Percentiles rank a stretch among this genome's conserved stretches.
These are phyloP conservation scores for Sogatella furcifera DNA, from an alignment of 1,140 invertebrate genomes.

Conservation along the genomic window DNA sequence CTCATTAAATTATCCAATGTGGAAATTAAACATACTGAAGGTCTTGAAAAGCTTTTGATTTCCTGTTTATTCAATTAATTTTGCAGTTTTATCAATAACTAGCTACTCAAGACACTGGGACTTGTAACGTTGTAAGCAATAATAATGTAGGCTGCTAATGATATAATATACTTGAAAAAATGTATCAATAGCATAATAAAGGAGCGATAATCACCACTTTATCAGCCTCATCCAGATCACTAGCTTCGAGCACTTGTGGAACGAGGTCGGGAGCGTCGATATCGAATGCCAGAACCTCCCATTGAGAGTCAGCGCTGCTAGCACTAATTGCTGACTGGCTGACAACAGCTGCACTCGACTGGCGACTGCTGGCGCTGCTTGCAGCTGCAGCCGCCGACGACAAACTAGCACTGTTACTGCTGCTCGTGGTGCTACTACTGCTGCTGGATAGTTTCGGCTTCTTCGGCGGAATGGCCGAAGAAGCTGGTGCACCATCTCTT, in stretches of 20 bases:
- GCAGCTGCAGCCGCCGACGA: conserved; percentile 9
- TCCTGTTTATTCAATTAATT: too few relatives aligned
- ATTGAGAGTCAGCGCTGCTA: conserved; percentile 35
- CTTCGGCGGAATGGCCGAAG: conserved; percentile 32
- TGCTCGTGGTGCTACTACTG: conserved; percentile 20
- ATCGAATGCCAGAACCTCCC: conserved; percentile 44
- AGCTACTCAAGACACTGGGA: too few relatives aligned
- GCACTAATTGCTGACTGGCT: conserved; percentile 10
- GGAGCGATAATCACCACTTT: conserved; percentile 38
- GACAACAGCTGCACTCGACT: conserved; percentile 14
- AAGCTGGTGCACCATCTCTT: conserved; percentile 38
- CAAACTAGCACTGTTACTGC: conserved; percentile 29
- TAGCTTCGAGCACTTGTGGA: conserved; percentile 41
- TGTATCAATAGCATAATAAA: too few relatives aligned
- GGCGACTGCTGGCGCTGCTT: conserved; percentile 13
- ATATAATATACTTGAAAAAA: too few relatives aligned
- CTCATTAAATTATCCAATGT: too few relatives aligned
- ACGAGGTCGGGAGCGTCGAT: conserved; percentile 47
- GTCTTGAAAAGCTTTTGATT: too few relatives aligned
- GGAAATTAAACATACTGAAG: too few relatives aligned
- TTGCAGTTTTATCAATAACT: too few relatives aligned
- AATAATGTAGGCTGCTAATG: too few relatives aligned
- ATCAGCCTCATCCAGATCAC: conserved; percentile 48
- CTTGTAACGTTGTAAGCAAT: too few relatives aligned
- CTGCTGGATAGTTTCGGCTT: conserved; percentile 34